Evolutionary conservation across 2,113 vertebrate species (phyloP), one percentile per base, ranked within the genome.

Genomic region (Gasterosteus aculeatus): DNA sequence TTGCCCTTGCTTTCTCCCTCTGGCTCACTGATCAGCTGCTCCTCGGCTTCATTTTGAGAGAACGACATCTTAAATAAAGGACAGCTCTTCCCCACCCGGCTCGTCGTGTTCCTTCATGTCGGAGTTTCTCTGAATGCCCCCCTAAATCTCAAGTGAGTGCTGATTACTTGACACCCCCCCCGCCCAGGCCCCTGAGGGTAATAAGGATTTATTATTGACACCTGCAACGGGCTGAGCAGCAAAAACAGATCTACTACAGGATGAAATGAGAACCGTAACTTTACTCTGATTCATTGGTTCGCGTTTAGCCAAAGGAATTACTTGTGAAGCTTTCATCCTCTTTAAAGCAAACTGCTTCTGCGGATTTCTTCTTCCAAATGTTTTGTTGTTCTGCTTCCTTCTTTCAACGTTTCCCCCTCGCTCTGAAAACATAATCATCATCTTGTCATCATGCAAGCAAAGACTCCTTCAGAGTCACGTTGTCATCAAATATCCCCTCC

Each of bases 401-500:
- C 41, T 60, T 54, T 75, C 26, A 69, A 73, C 31, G 47, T 62
- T 12, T 58, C 51, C 22, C 62, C 69, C 44, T 44, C 22, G 7
- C 16, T 38, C 69, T 67, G 54, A 79, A 85, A 72, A 80, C 57
- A 73, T 69, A 61, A 79, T 75, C 61, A 26, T 26, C 22, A 72
- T 77, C 64, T 69, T 15, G 18, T 49, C 77, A 76, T 84, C 72
- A 82, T 53, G n/a, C n/a, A n/a, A n/a, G n/a, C n/a, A n/a, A n/a
- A n/a, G n/a, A 22, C 46, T 47, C 46, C 7, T 18, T 47, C 42
- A 10, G 31, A 67, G 22, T 72, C 47, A 75, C 53, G 26, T 14
- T 9, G 53, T 70, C 62, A 67, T 85, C 66, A 84, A 84, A 69
- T 75, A 57, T 76, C 68, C 78, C 26, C 10, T 60, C 80, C 67